phyloP scores from a whole-genome alignment of 2,888 invertebrate genomes.

The Phengaris alcon region DNA sequence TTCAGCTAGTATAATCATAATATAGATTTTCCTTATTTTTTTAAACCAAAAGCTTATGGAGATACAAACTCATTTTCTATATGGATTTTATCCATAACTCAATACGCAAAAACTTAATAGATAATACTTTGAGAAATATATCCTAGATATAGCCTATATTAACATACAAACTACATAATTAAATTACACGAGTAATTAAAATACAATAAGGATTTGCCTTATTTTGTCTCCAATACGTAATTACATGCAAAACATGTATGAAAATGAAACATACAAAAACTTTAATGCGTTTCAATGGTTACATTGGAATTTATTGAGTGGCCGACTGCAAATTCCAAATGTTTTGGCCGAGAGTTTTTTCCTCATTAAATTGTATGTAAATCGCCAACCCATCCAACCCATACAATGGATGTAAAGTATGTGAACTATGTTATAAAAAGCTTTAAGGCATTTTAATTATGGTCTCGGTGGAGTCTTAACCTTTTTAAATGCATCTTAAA shows the following conservation, averaged over 20 bases:
- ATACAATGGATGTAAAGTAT: conserved; percentile 21
- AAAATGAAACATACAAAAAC: conserved; percentile 7
- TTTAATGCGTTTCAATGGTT: neutral
- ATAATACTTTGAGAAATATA: too few species aligned
- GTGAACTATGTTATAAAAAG: conserved; percentile 17
- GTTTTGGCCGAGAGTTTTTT: conserved; percentile 14
- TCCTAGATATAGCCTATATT: too few species aligned
- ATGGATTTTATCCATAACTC: too few species aligned
- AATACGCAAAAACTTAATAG: too few species aligned
- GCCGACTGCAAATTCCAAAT: neutral
- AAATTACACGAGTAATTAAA: neutral
- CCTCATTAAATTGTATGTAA: conserved; percentile 21
- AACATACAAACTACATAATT: neutral
- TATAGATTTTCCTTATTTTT: too few species aligned
- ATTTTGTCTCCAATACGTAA: neutral
- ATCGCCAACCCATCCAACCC: neutral
- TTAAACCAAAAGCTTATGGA: too few species aligned
- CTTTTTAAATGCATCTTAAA: neutral
- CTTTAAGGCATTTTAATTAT: conserved; percentile 13
- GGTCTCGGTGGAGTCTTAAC: conserved; percentile 14
- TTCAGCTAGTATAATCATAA: too few species aligned
- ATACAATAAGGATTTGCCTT: neutral
- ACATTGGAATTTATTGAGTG: conserved; percentile 17
- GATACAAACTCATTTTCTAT: too few species aligned
- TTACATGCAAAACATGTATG: conserved; percentile 9